Conservation (phyloP, 2,888 invertebrate species). For the Eristalinus sepulchralis region DNA sequence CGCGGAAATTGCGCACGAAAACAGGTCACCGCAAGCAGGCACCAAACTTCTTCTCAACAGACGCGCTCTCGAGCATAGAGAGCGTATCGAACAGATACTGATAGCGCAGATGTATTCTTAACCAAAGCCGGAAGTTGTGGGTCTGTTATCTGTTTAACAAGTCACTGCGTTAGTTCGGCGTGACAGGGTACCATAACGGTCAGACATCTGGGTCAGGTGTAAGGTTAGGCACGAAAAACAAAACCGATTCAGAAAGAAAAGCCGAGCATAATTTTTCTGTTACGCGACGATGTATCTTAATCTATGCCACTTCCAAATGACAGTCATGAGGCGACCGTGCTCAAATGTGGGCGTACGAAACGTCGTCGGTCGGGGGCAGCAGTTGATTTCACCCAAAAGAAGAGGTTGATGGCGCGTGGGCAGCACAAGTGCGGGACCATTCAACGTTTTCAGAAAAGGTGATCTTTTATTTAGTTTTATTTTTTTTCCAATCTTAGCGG, state of each 20-base stretch:
- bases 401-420: constrained; percentile 30
- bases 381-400: constrained; percentile 63
- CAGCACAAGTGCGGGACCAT: constrained; percentile 40
- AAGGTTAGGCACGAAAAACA: constrained; percentile 43
- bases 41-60: not conserved
- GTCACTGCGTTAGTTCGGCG: constrained; percentile 18
- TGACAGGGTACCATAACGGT: constrained; percentile 30
- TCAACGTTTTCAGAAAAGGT: constrained; percentile 31
- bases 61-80: not conserved
- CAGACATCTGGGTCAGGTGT: constrained; percentile 63
- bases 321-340: constrained; percentile 12
- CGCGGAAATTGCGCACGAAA: constrained; percentile 44
- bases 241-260: not conserved
- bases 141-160: constrained; percentile 38
- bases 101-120: not conserved
- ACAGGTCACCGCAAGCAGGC: constrained; percentile 41
- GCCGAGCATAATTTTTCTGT: not conserved
- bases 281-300: not conserved
- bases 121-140: constrained; percentile 65
- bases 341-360: constrained; percentile 38
- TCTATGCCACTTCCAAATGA: constrained; percentile 35
- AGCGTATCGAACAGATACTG: not conserved
- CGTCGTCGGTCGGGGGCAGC: constrained; percentile 17
- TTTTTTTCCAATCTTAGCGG: too few species aligned
- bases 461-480: constrained; percentile 29